Evolutionary conservation across 2,797 vertebrate genomes (phyloP).

Genomic region (Channallabes apus): DNA sequence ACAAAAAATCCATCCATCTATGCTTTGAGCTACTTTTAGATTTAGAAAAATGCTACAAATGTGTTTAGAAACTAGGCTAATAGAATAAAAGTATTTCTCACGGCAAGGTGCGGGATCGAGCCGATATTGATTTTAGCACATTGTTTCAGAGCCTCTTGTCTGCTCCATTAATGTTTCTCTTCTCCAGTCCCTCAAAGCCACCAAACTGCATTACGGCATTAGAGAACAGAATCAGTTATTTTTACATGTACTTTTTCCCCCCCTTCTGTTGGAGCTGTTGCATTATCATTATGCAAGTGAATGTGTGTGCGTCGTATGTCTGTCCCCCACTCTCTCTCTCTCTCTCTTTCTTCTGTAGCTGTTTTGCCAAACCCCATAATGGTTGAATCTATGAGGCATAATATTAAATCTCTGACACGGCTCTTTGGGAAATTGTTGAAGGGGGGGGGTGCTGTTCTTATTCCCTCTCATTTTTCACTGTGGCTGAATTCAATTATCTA

Average conservation of each 20-base stretch:
- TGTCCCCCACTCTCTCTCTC: background rate
- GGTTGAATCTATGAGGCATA: constrained; percentile 64
- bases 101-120: constrained; percentile 70
- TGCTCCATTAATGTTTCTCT: constrained; percentile 62
- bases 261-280: constrained; percentile 28
- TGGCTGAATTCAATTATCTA: constrained; percentile 70
- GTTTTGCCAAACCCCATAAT: constrained; percentile 56
- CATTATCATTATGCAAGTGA: constrained; percentile 41
- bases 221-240: constrained; percentile 56
- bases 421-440: constrained; percentile 68
- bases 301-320: constrained; percentile 23
- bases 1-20: constrained; percentile 71
- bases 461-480: constrained; percentile 65
- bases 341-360: constrained; percentile 32
- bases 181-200: constrained; percentile 57
- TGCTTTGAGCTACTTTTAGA: constrained; percentile 56
- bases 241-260: constrained; percentile 48
- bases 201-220: constrained; percentile 62
- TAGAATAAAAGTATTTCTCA: constrained; percentile 77
- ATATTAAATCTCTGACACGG: constrained; percentile 66
- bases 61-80: constrained; percentile 71
- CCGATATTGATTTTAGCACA: constrained; percentile 75
- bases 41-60: constrained; percentile 69
- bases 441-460: constrained; percentile 61
- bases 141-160: constrained; percentile 70